Base-by-base conservation (phyloP, 2,113 vertebrate species). In the Reinhardtius hippoglossoides region DNA sequence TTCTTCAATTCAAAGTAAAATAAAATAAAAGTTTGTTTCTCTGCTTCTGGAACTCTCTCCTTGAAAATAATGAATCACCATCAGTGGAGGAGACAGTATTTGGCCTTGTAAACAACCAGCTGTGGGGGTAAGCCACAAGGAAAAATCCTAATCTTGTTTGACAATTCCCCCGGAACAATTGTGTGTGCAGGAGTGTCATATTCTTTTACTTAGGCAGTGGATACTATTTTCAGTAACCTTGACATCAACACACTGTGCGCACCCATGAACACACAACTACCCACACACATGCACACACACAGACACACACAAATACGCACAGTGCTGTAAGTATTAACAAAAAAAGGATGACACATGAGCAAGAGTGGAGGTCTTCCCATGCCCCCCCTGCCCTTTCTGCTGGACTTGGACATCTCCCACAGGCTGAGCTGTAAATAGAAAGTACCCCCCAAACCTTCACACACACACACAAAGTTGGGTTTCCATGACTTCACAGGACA, bases 401-500 rank as follows among this genome's bases (percentile, higher is more conserved):
- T 83, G 87, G 91, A 92, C 88, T 92, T 93, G 92, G 88, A 94
- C 93, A 92, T 94, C 94, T 96, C 94, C 95, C 95, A 96, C 91
- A 94, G 92, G 86, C 92, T 87, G 71, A 62, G 87, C 83, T 93
- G 88, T 91, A 95, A 95, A 96, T 95, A 96, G 92, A 88, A 74
- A 80, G 82, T 89, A 57, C 35, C 59, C 31, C 27, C 59, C 59
- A 62, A 70, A 85, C 46, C 48, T 2, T 50, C 76, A 74, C 68
- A 74, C n/a, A 54, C 57, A 68, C 44, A 42, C 42, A 48, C 57
- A 71, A 48, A 48, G 4, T 37, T 21, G 20, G n/a, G 31, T 59
- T 27, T 62, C 20, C 60, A 62, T 37, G 59, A 62, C 59, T 62
- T 62, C 9, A 40, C 18, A 8, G 27, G 18, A 40, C 31, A 42